Evolutionary conservation across 2,888 invertebrate genomes (phyloP).

Genomic region (Lamproptera curius): DNA sequence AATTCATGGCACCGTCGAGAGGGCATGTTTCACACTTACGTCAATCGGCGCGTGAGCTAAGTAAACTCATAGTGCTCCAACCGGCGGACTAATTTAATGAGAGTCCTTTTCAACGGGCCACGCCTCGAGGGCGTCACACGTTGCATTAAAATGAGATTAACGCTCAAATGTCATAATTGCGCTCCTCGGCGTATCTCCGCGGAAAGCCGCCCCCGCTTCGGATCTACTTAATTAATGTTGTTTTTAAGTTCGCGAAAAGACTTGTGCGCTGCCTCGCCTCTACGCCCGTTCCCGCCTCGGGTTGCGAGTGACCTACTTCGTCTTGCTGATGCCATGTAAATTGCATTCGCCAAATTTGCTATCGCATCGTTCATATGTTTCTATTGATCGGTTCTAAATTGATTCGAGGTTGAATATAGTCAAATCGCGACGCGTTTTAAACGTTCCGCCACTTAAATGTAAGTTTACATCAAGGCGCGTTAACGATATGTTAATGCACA

Average conservation of each 20-base stretch:
- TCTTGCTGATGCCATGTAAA: slow-evolving; percentile 1
- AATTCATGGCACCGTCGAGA: slow-evolving; percentile 49
- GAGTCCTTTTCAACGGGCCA: slow-evolving; percentile 53
- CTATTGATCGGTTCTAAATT: no score
- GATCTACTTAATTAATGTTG: slow-evolving; percentile 37
- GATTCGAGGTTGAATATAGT: no score
- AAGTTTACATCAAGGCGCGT: no score
- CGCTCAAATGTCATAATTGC: slow-evolving; percentile 49
- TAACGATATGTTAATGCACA: no score
- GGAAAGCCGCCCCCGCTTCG: slow-evolving; percentile 29
- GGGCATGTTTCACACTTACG: slow-evolving; percentile 70
- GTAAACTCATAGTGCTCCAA: slow-evolving; percentile 65
- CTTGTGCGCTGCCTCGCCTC: slow-evolving; percentile 1
- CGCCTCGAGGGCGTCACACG: slow-evolving; percentile 37
- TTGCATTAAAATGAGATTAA: slow-evolving; percentile 47
- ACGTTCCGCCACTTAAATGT: no score
- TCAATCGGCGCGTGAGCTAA: slow-evolving; percentile 61
- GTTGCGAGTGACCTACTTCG: slow-evolving; percentile 10
- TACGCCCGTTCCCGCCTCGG: slow-evolving; percentile 1
- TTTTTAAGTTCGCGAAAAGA: slow-evolving; percentile 15
- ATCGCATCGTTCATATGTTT: no score
- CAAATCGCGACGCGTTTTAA: no score
- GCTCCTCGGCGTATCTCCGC: slow-evolving; percentile 34
- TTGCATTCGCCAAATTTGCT: slow-evolving; percentile 3
- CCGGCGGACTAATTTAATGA: slow-evolving; percentile 75